Evolutionary conservation across 2,113 vertebrate species (phyloP), one percentile per base, ranked within the genome.

Genomic region (Rutilus rutilus): DNA sequence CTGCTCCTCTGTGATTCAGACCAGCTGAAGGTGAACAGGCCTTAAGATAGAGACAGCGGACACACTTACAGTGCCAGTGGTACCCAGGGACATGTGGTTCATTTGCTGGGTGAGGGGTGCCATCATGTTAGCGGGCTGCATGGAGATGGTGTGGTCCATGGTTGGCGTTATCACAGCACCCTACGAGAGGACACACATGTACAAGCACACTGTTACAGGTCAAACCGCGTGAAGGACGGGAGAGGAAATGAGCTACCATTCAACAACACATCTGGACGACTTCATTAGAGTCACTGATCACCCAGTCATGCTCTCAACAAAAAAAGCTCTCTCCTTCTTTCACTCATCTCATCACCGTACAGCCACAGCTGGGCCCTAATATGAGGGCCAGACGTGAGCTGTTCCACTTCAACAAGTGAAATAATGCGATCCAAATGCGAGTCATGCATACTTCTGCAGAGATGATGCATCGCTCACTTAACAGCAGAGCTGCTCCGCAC

Each of bases 31-130:
- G 71, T 17, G 60, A 64, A 21, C 54, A 33, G 45, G 11, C n/a
- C 6, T 67, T 57, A 25, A 54, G 0, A 23, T 25, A 27, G 23
- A 39, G 54, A 39, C 54, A 27, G 54, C 4, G 12, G 50, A 39
- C 9, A 60, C 82, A 88, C 97, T 97, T 93, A 99, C 98, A 86
- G 97, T 97, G 96, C 97, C 97, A 92, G 97, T 96, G 91, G 96
- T 98, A 91, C 97, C 98, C 95, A 99, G 92, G n/a, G 98, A 99
- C 94, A 99, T 94, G 89, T 99, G 98, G 92, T 97, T 99, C 97
- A 99, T 99, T 96, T 99, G 98, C 92, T 99, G 98, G 90, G 97
- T 95, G 91, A 99, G 95, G 89, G 98, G 97, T 87, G 96, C 96
- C 97, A 99, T 99, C 94, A 99, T 97, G 94, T 96, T 97, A 87